Percentiles rank a stretch among this genome's conserved stretches.
These are phyloP conservation scores for Scaptomyza montana DNA, from an alignment of 1,140 invertebrate species.

Conservation along the genomic window DNA sequence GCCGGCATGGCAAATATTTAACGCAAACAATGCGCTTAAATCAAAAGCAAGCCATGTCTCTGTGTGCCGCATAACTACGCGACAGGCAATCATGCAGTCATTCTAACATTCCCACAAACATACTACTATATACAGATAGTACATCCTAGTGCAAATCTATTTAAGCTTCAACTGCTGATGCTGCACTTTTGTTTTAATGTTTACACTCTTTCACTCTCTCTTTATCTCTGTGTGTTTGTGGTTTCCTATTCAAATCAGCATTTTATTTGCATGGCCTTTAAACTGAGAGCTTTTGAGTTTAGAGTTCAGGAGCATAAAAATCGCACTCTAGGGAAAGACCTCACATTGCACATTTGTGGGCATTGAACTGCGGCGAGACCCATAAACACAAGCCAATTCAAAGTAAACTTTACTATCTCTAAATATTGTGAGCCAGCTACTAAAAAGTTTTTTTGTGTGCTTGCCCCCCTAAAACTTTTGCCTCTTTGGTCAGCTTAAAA, in stretches of 20 bases:
- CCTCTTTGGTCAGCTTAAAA: slow-evolving; percentile 69
- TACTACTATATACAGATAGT: background rate
- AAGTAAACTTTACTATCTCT: too few species aligned
- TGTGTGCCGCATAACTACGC: slow-evolving; percentile 66
- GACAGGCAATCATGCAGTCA: slow-evolving; percentile 46
- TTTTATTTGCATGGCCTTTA: slow-evolving; percentile 70
- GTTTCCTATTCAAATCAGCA: slow-evolving; percentile 51
- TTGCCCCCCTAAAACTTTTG: slow-evolving; percentile 40
- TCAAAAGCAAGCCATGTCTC: slow-evolving; percentile 75
- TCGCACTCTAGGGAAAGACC: slow-evolving; percentile 66
- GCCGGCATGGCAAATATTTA: slow-evolving; percentile 79
- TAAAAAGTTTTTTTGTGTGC: slow-evolving; percentile 56
- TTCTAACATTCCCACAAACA: slow-evolving; percentile 6
- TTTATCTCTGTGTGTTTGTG: background rate
- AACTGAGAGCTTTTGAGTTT: slow-evolving; percentile 9
- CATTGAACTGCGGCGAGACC: slow-evolving; percentile 66
- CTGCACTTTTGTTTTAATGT: slow-evolving; percentile 71
- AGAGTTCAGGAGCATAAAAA: slow-evolving; percentile 51
- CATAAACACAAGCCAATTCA: slow-evolving; percentile 51
- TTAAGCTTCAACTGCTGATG: slow-evolving; percentile 51
- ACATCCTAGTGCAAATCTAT: slow-evolving; percentile 43
- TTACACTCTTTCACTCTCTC: background rate
- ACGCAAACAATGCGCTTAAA: slow-evolving; percentile 79
- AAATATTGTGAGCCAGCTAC: slow-evolving; percentile 15
- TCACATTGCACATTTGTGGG: slow-evolving; percentile 55